These are phyloP conservation scores for Anoura caudifer DNA, from an alignment of 2,113 vertebrate genomes.

Conservation along the genomic window DNA sequence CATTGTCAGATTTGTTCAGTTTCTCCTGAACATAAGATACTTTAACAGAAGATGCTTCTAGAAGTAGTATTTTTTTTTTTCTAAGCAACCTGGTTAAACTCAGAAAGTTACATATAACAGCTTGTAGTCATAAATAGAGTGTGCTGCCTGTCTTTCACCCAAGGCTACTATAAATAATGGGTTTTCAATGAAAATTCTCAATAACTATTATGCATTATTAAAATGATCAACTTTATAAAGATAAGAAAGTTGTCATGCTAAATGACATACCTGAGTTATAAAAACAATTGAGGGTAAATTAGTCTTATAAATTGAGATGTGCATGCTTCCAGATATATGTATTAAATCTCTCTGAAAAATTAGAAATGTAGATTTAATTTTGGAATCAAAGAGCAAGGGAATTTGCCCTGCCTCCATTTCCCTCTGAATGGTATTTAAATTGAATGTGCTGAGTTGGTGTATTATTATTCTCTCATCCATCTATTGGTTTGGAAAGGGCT, in stretches of 20 bases:
- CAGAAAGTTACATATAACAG: neutral
- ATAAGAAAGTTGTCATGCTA: neutral
- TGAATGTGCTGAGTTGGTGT: neutral
- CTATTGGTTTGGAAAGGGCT: neutral
- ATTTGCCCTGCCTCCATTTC: neutral
- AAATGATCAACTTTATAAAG: conserved; percentile 6
- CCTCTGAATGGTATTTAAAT: neutral
- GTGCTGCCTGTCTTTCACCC: neutral
- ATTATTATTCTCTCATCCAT: neutral
- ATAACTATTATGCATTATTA: conserved; percentile 24
- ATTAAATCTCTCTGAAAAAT: conserved; percentile 9
- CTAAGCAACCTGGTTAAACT: conserved; percentile 17
- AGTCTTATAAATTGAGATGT: neutral
- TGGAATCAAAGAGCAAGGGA: neutral
- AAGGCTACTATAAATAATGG: neutral
- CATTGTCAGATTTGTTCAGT: conserved; percentile 15
- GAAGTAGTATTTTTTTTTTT: neutral
- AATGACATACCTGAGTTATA: neutral
- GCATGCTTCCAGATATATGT: neutral
- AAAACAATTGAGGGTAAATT: neutral
- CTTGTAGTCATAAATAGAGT: conserved; percentile 26
- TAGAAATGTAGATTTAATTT: neutral
- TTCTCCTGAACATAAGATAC: neutral
- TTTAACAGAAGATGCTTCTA: conserved; percentile 28
- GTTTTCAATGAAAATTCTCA: conserved; percentile 20